These are phyloP conservation scores for Sardina pilchardus DNA, from an alignment of 2,113 vertebrate species.

Conservation along the genomic window DNA sequence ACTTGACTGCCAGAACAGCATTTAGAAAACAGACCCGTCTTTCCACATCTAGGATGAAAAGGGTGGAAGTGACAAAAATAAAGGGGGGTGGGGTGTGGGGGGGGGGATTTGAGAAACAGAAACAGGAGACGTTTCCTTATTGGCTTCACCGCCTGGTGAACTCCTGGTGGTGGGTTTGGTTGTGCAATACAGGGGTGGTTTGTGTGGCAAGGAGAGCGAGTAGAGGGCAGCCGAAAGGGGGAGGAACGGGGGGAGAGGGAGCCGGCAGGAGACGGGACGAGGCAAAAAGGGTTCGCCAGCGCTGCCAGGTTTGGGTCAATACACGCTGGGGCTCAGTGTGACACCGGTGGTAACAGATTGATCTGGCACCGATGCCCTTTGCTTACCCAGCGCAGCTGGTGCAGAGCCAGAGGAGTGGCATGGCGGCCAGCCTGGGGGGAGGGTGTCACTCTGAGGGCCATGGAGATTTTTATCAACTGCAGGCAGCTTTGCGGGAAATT, in stretches of 20 bases:
- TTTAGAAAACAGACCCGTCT: conserved; percentile 31
- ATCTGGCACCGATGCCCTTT: conserved; percentile 22
- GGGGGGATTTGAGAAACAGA: neutral
- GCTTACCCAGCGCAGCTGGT: conserved; percentile 20
- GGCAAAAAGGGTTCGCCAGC: neutral
- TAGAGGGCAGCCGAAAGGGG: neutral
- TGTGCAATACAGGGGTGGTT: conserved; percentile 1
- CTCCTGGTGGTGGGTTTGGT: conserved; percentile 15
- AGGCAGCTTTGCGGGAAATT: neutral
- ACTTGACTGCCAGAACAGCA: conserved; percentile 29
- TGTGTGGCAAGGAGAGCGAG: neutral
- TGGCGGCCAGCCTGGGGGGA: neutral
- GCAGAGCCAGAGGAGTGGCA: neutral
- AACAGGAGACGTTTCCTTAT: conserved; percentile 30
- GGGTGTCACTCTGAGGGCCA: neutral
- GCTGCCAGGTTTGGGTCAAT: neutral
- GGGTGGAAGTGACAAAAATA: neutral
- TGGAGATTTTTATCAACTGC: neutral
- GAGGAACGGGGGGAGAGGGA: no score
- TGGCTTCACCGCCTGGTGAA: conserved; percentile 42
- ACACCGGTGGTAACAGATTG: conserved; percentile 30
- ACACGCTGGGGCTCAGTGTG: neutral
- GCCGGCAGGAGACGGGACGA: neutral
- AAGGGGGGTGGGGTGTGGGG: neutral
- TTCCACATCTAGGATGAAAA: neutral